Evolutionary conservation across 2,888 invertebrate genomes (phyloP).

Genomic region (Sphaerophoria rueppellii): DNA sequence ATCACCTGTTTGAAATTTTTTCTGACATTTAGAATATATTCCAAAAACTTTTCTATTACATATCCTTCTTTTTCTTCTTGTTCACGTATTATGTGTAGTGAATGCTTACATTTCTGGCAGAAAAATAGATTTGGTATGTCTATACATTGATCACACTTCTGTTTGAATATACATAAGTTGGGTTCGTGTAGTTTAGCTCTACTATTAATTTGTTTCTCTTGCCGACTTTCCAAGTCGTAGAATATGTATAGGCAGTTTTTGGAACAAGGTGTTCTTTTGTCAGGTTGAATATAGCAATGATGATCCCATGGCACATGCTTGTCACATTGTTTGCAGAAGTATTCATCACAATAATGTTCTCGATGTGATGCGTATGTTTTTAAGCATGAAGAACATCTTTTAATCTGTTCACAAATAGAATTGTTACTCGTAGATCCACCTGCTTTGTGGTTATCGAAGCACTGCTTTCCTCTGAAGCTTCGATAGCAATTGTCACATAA

Average conservation of each 20-base stretch:
- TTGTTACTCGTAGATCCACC: slow-evolving; percentile 9
- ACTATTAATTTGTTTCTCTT: background rate
- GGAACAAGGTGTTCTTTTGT: background rate
- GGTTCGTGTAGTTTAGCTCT: background rate
- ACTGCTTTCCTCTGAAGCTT: slow-evolving; percentile 19
- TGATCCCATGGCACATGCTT: background rate
- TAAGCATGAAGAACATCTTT: slow-evolving; percentile 19
- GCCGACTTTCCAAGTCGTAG: background rate
- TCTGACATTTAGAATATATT: background rate
- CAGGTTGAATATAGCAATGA: background rate
- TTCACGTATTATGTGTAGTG: background rate
- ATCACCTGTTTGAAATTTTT: background rate
- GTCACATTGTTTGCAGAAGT: slow-evolving; percentile 1
- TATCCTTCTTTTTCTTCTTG: background rate
- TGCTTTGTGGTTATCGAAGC: slow-evolving; percentile 31
- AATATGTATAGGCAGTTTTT: background rate
- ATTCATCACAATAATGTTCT: slow-evolving; percentile 20
- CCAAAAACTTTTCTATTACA: background rate
- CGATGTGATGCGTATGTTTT: slow-evolving; percentile 10
- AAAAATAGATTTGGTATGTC: background rate
- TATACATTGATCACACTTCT: slow-evolving; percentile 3
- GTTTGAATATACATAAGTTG: background rate
- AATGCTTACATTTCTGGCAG: background rate
- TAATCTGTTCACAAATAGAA: slow-evolving; percentile 12
- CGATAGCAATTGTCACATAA: background rate